Conservation (phyloP, 1,140 invertebrate species). For the Gonioctena quinquepunctata region DNA sequence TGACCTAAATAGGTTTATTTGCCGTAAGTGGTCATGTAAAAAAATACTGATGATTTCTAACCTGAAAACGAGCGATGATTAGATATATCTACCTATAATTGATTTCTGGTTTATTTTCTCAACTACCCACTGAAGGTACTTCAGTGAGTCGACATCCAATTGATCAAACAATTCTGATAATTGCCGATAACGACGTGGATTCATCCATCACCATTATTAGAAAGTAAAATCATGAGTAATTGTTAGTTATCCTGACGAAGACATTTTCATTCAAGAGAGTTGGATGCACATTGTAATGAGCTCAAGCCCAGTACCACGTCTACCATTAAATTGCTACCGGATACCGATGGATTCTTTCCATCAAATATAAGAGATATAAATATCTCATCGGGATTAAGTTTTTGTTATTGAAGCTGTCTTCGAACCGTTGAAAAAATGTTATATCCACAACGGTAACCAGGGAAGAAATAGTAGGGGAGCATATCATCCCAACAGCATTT, state of each 20-base stretch:
- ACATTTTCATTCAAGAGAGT: not conserved
- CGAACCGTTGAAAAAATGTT: conserved; percentile 6
- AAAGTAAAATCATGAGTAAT: not conserved
- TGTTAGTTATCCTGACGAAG: not conserved
- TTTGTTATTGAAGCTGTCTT: conserved; percentile 12
- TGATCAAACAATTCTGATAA: not conserved
- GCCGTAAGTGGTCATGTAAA: too few relatives aligned
- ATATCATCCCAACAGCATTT: too few relatives aligned
- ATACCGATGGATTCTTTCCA: conserved; percentile 10
- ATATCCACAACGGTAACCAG: not conserved
- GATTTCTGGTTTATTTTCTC: too few relatives aligned
- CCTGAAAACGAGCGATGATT: too few relatives aligned
- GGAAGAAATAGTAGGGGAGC: not conserved
- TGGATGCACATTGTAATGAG: not conserved
- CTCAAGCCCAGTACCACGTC: not conserved
- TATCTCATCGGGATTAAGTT: conserved; percentile 12
- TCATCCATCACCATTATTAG: not conserved
- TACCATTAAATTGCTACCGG: conserved; percentile 7
- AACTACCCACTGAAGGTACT: too few relatives aligned
- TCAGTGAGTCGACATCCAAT: too few relatives aligned
- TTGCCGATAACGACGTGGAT: not conserved
- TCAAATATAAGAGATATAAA: conserved; percentile 11
- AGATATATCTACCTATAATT: too few relatives aligned
- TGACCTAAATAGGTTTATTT: too few relatives aligned
- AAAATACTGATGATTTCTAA: too few relatives aligned